A percentile compares a stretch with the other conserved stretches of the same genome.
phyloP scores from a whole-genome alignment of 2,888 invertebrate genomes.

The Chymomyza caudatula region DNA sequence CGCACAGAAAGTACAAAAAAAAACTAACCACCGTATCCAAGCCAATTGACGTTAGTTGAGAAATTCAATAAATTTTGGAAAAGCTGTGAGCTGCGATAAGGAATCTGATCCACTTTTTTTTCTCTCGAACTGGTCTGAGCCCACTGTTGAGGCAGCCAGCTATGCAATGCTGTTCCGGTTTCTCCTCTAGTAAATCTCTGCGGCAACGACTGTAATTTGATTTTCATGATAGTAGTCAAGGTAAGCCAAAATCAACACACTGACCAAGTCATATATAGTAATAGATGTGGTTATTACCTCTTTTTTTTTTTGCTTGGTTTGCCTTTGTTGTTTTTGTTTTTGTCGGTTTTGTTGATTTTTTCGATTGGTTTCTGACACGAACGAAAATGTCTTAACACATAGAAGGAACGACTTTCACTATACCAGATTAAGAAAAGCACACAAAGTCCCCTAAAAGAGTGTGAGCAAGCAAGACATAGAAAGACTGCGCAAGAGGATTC shows the following conservation, averaged over 20 bases:
- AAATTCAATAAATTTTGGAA: conserved; percentile 13
- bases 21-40: not conserved
- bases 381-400: not conserved
- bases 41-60: conserved; percentile 8
- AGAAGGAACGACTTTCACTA: conserved; percentile 30
- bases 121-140: conserved; percentile 14
- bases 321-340: not conserved
- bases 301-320: not conserved
- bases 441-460: not conserved
- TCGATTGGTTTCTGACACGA: not conserved
- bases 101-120: conserved; percentile 60
- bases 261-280: conserved; percentile 48
- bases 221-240: conserved; percentile 38
- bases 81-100: conserved; percentile 40
- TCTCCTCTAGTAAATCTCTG: not conserved
- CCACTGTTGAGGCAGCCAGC: not conserved
- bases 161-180: conserved; percentile 38
- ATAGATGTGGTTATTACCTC: not conserved
- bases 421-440: not conserved
- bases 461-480: not conserved
- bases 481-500: not conserved
- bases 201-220: conserved; percentile 33
- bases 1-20: conserved; percentile 8
- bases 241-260: conserved; percentile 31
- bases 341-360: not conserved